Base-by-base conservation (phyloP, 2,888 invertebrate species). In the Stenolophus ochropezus region DNA sequence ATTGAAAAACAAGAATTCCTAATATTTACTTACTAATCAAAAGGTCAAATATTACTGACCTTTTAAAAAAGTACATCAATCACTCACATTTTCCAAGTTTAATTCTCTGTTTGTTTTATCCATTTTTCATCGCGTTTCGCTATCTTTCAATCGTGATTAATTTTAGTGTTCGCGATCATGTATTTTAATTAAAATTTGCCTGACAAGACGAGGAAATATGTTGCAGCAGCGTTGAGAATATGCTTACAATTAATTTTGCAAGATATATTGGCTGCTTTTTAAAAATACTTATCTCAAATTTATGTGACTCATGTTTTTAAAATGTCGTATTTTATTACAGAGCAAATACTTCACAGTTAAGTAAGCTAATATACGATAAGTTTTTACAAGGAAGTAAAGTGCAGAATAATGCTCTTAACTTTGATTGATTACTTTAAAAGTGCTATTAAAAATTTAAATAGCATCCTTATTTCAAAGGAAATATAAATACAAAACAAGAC, bases 121-220 rank as follows among this genome's bases (percentile, higher is more conserved):
- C 61, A 61, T 61, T n/a, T 61, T 25, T 61, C 61, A 25, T n/a
- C 8, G 2, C 21, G 20, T 14, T 53, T 14, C 8, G 11, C 23
- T 61, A 23, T 61, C 23, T 61, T 25, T 61, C 61, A 61, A 61
- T 61, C 25, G 20, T 23, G 25, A 61, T 25, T 61, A 61, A 61
- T 61, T 61, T 61, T 14, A 61, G 61, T 61, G 23, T 61, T 21
- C 21, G 23, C n/a, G 21, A 14, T 20, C 21, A 56, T 25, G 61
- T 2, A 25, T 61, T 61, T 61, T 61, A 61, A 61, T 61, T 61
- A 61, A 61, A 61, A 61, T 27, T 61, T 61, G 16, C 25, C 14
- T 61, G 61, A 61, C 61, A 61, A 61, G 25, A 5, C 6, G 23
- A 14, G 25, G 61, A 61, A 61, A 27, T 61, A 61, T 61, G 61